These are phyloP conservation scores for Laupala kohalensis DNA, from an alignment of 1,140 invertebrate species.

Conservation along the genomic window DNA sequence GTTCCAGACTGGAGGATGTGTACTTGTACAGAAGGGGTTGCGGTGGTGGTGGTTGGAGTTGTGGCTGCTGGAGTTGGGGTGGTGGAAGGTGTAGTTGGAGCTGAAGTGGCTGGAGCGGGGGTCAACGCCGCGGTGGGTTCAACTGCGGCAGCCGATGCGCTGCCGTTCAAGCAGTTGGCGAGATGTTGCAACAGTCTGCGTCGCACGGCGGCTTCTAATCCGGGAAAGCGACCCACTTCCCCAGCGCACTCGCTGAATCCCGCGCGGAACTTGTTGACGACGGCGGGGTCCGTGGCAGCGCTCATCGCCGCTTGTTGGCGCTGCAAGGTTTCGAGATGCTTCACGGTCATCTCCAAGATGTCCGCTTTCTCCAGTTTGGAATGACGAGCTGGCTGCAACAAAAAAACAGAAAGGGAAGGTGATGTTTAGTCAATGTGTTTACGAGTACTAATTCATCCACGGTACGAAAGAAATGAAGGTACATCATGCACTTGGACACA, in stretches of 20 bases:
- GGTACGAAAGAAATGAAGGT: too few species aligned
- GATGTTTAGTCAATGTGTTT: too few species aligned
- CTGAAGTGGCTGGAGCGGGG: slow-evolving; percentile 26
- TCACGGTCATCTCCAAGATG: slow-evolving; percentile 92
- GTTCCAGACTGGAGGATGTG: slow-evolving; percentile 28
- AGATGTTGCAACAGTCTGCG: slow-evolving; percentile 59
- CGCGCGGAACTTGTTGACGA: slow-evolving; percentile 71
- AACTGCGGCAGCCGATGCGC: slow-evolving; percentile 16
- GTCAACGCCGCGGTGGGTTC: slow-evolving; percentile 24
- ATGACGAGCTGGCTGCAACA: slow-evolving; percentile 69
- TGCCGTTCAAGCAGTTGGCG: slow-evolving; percentile 45
- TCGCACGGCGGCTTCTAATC: slow-evolving; percentile 53
- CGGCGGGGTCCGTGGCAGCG: slow-evolving; percentile 59
- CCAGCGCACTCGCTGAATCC: slow-evolving; percentile 79
- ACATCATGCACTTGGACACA: too few species aligned
- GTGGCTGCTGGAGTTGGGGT: slow-evolving; percentile 16
- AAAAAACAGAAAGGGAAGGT: too few species aligned
- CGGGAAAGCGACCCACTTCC: slow-evolving; percentile 64
- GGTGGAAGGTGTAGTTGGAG: slow-evolving; percentile 22
- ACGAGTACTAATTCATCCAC: too few species aligned
- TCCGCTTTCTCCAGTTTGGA: slow-evolving; percentile 95
- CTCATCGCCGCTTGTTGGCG: slow-evolving; percentile 57
- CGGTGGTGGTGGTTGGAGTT: slow-evolving; percentile 6
- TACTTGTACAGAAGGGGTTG: slow-evolving; percentile 24
- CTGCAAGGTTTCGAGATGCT: slow-evolving; percentile 73